A percentile compares a stretch with the other conserved stretches of the same genome.
Conservation (phyloP, 2,888 invertebrate species). For the Diabrotica balteata region DNA sequence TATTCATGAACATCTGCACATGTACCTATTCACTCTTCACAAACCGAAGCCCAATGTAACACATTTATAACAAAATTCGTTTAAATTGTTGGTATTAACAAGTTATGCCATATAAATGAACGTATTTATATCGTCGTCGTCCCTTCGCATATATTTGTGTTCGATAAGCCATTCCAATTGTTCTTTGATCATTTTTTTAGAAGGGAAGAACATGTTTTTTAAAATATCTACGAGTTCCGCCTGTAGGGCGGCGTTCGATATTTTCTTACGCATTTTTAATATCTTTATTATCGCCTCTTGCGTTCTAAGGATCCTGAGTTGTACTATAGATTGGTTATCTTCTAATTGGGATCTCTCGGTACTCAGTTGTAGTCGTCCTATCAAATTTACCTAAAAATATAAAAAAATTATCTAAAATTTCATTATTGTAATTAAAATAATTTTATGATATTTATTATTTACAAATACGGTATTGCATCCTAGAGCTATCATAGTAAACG, state of each 20-base stretch:
- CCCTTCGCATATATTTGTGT: slow-evolving; percentile 96
- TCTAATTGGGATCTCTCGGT: slow-evolving; percentile 96
- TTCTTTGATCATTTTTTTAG: slow-evolving; percentile 99
- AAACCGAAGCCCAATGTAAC: background rate
- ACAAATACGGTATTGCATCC: too few species aligned
- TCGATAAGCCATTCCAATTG: slow-evolving; percentile 99
- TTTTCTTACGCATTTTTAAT: slow-evolving; percentile 95
- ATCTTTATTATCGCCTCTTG: slow-evolving; percentile 99
- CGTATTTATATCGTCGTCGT: slow-evolving; percentile 96
- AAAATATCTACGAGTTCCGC: slow-evolving; percentile 97
- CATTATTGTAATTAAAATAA: background rate
- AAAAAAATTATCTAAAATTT: slow-evolving; percentile 4
- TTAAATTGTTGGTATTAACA: slow-evolving; percentile 35
- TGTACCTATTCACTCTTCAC: background rate
- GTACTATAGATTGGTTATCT: slow-evolving; percentile 98
- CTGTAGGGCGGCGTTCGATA: slow-evolving; percentile 93
- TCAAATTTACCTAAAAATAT: slow-evolving; percentile 77
- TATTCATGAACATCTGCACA: too few species aligned
- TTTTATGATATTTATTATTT: too few species aligned
- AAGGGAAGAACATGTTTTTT: slow-evolving; percentile 99
- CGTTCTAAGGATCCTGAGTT: slow-evolving; percentile 89
- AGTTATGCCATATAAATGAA: slow-evolving; percentile 97
- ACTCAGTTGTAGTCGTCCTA: slow-evolving; percentile 93
- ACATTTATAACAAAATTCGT: slow-evolving; percentile 33
- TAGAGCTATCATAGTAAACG: too few species aligned